These are phyloP conservation scores for Clavelina lepadiformis DNA, from an alignment of 23 tunicate genomes.

Conservation along the genomic window DNA sequence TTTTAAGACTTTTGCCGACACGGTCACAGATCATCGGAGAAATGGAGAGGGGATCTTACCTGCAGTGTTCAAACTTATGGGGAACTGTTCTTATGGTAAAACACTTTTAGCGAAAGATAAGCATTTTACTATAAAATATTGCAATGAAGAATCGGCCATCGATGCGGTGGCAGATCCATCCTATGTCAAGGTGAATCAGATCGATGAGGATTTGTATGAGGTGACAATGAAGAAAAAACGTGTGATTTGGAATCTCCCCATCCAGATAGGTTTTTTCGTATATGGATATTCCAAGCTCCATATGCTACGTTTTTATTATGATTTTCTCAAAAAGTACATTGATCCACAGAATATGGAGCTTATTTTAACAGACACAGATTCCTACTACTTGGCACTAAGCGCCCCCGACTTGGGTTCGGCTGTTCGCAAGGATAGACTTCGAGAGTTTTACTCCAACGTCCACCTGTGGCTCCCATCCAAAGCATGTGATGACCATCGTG, in stretches of 20 bases:
- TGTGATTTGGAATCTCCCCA: neutral
- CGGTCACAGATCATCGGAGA: neutral
- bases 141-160: neutral
- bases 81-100: neutral
- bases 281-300: neutral
- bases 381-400: neutral
- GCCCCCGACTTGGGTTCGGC: neutral
- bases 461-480: neutral
- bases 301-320: neutral
- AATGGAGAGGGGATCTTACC: neutral
- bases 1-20: neutral
- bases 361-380: neutral
- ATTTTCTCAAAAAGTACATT: neutral
- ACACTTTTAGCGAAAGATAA: neutral
- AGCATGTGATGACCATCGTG: neutral
- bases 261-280: neutral
- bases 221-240: neutral
- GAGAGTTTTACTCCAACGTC: neutral
- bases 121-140: neutral
- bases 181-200: neutral
- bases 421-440: neutral
- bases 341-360: neutral
- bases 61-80: neutral
- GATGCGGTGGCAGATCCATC: neutral
- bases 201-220: neutral